Percentiles rank a stretch among this genome's conserved stretches.
Conservation (phyloP, 30 jellyfish, hydroid and myxozoan genomes). For the Euphysa ruthae region DNA sequence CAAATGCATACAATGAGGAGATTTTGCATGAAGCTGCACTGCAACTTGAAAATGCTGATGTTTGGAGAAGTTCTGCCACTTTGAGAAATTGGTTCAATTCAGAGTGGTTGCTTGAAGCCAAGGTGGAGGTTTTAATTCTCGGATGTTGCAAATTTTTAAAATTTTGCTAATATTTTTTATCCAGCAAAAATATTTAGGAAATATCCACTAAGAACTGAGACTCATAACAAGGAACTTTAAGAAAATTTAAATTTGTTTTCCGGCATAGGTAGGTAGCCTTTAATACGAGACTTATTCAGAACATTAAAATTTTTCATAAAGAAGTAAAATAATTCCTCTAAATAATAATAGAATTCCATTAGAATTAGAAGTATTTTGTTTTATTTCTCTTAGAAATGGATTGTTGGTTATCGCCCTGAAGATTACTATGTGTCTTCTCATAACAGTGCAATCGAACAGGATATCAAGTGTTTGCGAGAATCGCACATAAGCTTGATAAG, state of each 20-base stretch:
- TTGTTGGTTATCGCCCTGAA: constrained; percentile 37
- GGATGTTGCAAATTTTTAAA: too few relatives aligned
- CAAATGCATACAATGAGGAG: constrained; percentile 35
- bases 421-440: constrained; percentile 20
- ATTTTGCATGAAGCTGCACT: constrained; percentile 37
- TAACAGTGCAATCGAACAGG: constrained; percentile 24
- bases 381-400: constrained; percentile 16
- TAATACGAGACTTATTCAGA: too few relatives aligned
- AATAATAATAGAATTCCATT: too few relatives aligned
- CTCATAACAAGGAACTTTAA: too few relatives aligned
- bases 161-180: too few relatives aligned
- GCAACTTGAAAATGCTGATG: constrained; percentile 33
- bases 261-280: too few relatives aligned
- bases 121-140: too few relatives aligned
- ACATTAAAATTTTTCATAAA: too few relatives aligned
- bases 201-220: too few relatives aligned
- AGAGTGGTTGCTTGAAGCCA: constrained; percentile 40
- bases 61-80: constrained; percentile 33
- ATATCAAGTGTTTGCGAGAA: constrained; percentile 7
- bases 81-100: constrained; percentile 37
- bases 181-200: too few relatives aligned
- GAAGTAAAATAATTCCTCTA: too few relatives aligned
- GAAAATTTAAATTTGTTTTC: too few relatives aligned
- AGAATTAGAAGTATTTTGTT: neutral
- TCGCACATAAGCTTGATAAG: constrained; percentile 30